Percentiles rank a stretch among this genome's conserved stretches.
phyloP scores from a whole-genome alignment of 1,140 invertebrate species.

The Diorhabda sublineata region DNA sequence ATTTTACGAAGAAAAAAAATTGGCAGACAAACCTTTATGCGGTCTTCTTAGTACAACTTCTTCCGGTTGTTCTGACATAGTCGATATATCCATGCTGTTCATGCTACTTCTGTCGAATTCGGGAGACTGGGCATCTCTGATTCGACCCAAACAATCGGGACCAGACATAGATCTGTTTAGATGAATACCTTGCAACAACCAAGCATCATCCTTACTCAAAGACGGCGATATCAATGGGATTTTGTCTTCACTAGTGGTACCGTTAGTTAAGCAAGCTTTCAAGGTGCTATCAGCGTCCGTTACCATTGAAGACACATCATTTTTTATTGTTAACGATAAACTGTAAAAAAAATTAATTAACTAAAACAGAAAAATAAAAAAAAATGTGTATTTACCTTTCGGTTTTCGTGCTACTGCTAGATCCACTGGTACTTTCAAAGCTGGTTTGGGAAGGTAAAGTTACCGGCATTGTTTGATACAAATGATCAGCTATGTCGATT shows the following conservation, averaged over 20 bases:
- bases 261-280: slow-evolving; percentile 20
- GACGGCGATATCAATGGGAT: slow-evolving; percentile 28
- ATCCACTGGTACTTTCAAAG: slow-evolving; percentile 43
- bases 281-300: slow-evolving; percentile 6
- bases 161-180: slow-evolving; percentile 64
- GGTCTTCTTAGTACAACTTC: slow-evolving; percentile 44
- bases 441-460: slow-evolving; percentile 56
- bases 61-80: slow-evolving; percentile 40
- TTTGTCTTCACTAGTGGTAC: slow-evolving; percentile 29
- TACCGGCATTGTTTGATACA: slow-evolving; percentile 70
- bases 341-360: slow-evolving; percentile 14
- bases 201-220: slow-evolving; percentile 32
- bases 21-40: slow-evolving; percentile 42
- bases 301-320: neutral
- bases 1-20: no score
- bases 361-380: no score
- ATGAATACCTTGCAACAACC: slow-evolving; percentile 34
- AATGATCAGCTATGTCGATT: slow-evolving; percentile 60
- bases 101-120: slow-evolving; percentile 40
- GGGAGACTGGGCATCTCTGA: slow-evolving; percentile 39
- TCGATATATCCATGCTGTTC: slow-evolving; percentile 40
- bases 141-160: slow-evolving; percentile 59
- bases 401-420: slow-evolving; percentile 29
- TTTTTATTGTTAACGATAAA: slow-evolving; percentile 18
- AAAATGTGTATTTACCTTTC: slow-evolving; percentile 22